A percentile compares a stretch with the other conserved stretches of the same genome.
Evolutionary conservation across 23 tunicate species (phyloP).

Genomic region (Phallusia fumigata): DNA sequence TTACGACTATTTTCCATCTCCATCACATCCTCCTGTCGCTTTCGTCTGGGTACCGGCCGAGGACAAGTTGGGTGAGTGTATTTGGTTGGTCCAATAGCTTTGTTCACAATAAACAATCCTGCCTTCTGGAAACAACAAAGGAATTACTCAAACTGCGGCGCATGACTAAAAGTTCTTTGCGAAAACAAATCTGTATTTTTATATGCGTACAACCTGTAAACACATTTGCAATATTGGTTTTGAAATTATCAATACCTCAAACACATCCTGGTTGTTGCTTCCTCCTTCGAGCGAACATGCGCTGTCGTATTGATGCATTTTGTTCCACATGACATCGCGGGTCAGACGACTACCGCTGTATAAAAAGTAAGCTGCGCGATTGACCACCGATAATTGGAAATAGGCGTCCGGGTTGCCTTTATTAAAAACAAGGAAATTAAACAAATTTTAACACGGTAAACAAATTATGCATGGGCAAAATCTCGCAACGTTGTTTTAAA

Average conservation of each 20-base stretch:
- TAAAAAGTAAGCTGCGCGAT: constrained; percentile 69
- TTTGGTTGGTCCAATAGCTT: not conserved
- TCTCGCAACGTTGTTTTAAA: too few relatives aligned
- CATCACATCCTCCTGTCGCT: not conserved
- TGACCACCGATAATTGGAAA: constrained; percentile 46
- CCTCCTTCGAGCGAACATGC: constrained; percentile 61
- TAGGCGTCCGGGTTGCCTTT: constrained; percentile 31
- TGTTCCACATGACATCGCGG: constrained; percentile 28
- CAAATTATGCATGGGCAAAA: too few relatives aligned
- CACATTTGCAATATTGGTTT: not conserved
- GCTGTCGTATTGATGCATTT: constrained; percentile 40
- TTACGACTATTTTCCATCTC: too few relatives aligned
- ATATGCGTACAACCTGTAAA: not conserved
- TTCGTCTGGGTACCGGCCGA: not conserved
- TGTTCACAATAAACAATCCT: not conserved
- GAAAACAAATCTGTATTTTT: too few relatives aligned
- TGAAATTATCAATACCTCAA: not conserved
- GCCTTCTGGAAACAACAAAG: not conserved
- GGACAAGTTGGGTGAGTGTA: not conserved
- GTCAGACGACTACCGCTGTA: constrained; percentile 62
- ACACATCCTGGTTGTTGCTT: constrained; percentile 34
- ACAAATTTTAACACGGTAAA: too few relatives aligned
- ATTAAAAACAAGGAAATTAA: too few relatives aligned
- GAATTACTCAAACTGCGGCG: not conserved
- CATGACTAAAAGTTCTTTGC: too few relatives aligned